Evolutionary conservation across 2,113 vertebrate genomes (phyloP).

Genomic region (Ammodytes dubius): DNA sequence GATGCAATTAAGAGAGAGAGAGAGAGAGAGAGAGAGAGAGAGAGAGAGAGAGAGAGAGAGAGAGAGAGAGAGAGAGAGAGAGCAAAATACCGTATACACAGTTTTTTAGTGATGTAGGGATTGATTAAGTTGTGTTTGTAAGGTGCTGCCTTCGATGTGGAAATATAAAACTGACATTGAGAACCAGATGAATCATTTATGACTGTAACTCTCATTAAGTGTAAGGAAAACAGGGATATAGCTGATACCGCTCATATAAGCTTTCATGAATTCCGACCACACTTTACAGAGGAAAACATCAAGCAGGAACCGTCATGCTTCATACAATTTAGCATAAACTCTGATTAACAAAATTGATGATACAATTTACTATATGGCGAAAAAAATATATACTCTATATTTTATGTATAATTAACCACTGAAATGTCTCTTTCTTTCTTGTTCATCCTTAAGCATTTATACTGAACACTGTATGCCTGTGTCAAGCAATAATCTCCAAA

Average conservation of each 20-base stretch:
- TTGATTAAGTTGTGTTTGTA: constrained; percentile 38
- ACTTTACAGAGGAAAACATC: constrained; percentile 6
- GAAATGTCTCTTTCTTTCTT: constrained; percentile 46
- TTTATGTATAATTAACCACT: constrained; percentile 13
- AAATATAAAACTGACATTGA: constrained; percentile 57
- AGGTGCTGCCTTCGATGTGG: constrained; percentile 46
- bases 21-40: too few species aligned
- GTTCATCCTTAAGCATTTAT: constrained; percentile 66
- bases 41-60: too few species aligned
- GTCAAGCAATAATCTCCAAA: constrained; percentile 73
- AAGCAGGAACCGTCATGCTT: not conserved
- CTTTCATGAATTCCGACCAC: constrained; percentile 43
- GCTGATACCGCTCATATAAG: not conserved
- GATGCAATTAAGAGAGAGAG: constrained; percentile 29
- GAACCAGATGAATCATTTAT: constrained; percentile 59
- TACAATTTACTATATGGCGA: not conserved
- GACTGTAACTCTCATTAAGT: constrained; percentile 60
- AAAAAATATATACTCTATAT: not conserved
- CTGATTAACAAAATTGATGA: constrained; percentile 7
- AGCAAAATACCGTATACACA: too few species aligned
- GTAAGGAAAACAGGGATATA: constrained; percentile 23
- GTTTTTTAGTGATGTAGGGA: constrained; percentile 29
- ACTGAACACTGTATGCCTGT: constrained; percentile 27
- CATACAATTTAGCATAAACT: not conserved
- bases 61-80: too few species aligned